phyloP scores from a whole-genome alignment of 2,797 vertebrate genomes.

The Heteromormyrus szaboi region DNA sequence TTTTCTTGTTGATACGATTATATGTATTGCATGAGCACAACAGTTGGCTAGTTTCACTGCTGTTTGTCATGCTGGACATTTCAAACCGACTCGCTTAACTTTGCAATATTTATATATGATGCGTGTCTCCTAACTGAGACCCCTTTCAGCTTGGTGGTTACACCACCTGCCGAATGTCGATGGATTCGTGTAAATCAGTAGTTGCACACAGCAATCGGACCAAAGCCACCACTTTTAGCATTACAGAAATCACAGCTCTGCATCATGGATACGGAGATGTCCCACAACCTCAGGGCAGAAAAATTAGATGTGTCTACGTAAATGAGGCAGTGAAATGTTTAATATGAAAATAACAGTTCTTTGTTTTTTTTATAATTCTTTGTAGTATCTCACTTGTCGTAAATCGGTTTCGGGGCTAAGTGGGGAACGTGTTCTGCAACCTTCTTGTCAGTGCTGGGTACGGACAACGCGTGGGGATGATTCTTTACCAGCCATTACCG shows the following conservation, averaged over 20 bases:
- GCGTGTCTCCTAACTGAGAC: not conserved
- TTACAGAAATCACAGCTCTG: not conserved
- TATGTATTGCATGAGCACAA: not conserved
- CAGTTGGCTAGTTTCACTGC: not conserved
- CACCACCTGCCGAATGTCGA: not conserved
- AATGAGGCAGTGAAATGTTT: not conserved
- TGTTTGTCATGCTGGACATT: not conserved
- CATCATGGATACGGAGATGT: not conserved
- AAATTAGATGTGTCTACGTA: not conserved
- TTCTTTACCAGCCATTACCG: not conserved
- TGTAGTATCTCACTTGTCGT: not conserved
- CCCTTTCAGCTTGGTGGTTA: not conserved
- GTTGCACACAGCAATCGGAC: not conserved
- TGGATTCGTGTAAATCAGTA: not conserved
- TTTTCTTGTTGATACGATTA: not conserved
- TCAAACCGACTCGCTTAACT: not conserved
- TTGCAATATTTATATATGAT: not conserved
- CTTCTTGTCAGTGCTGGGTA: not conserved
- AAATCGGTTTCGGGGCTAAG: not conserved
- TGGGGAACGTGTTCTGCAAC: not conserved
- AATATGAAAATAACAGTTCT: not conserved
- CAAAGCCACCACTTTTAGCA: not conserved
- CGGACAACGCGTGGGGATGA: not conserved
- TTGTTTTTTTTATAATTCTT: not conserved
- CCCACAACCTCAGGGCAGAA: not conserved